Base-by-base conservation (phyloP, 1,140 invertebrate genomes). In the Prorops nasuta region DNA sequence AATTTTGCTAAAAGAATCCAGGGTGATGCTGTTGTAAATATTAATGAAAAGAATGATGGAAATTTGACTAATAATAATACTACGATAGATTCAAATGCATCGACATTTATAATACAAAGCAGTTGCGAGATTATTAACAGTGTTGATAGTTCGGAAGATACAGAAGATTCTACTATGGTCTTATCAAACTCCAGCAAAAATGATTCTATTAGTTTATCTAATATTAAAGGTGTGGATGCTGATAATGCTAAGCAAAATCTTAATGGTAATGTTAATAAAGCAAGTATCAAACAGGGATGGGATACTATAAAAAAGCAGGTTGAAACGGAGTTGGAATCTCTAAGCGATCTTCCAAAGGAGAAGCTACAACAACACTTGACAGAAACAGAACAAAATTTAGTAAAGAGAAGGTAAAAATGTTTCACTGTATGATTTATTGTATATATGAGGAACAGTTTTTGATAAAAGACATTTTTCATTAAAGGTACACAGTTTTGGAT, bases 401-500 rank as follows among this genome's bases (percentile, higher is more conserved):
- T 74, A 37, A 49, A 47, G 14, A 72, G 64, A 60, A 59, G 72
- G 76, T 75, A 55, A 66, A 49, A 50, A 9, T 24, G 15, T 32
- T 28, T 18, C 28, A 31, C 6, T 18, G 14, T 22, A 28, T 7
- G 3, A 47, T 31, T 17, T 46, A 19, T 24, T 6, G 24, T 22
- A 8, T 14, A 14, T 44, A 40, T 15, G 12, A 32, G n/a, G n/a
- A n/a, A n/a, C 42, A 16, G 38, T 53, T 15, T 53, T 45, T 41
- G 3, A 21, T 8, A 6, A 39, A 3, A 17, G 38, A 39, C 20
- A 8, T 39, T 7, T 40, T 16, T 20, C 36, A 18, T 32, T 57
- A 21, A 22, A 78, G 76, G 54, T 67, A 69, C 34, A 60, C 49
- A 9, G 64, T 76, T 3, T 28, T 77, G 35, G 61, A 67, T 35